Evolutionary conservation across 2,113 vertebrate genomes (phyloP).

Genomic region (Nipponia nippon): DNA sequence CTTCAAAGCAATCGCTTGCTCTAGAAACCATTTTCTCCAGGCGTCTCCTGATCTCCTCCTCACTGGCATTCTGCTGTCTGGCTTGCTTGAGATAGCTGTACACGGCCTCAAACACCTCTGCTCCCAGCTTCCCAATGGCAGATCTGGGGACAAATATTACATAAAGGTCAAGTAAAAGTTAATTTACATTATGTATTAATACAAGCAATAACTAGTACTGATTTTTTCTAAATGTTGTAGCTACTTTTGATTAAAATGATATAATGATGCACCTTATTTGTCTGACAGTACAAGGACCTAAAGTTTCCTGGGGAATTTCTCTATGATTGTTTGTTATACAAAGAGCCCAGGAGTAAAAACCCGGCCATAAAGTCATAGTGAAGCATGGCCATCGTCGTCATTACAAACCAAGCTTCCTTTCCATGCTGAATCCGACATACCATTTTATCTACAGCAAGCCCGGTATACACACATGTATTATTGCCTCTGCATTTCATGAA

Average conservation of each 20-base stretch:
- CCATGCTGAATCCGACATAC: not conserved
- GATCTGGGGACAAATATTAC: slow-evolving; percentile 59
- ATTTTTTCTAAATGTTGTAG: not conserved
- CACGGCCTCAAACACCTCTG: slow-evolving; percentile 70
- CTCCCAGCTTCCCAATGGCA: slow-evolving; percentile 73
- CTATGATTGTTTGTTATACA: not conserved
- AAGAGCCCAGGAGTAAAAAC: not conserved
- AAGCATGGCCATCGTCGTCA: fast-evolving
- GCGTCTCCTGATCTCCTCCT: slow-evolving; percentile 56
- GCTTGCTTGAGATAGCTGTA: slow-evolving; percentile 77
- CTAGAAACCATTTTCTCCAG: slow-evolving; percentile 66
- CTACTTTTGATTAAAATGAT: not conserved
- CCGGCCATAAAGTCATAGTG: not conserved
- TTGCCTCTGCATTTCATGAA: not conserved
- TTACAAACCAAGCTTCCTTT: not conserved
- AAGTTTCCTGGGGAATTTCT: not conserved
- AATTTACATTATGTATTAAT: not conserved
- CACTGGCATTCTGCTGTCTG: slow-evolving; percentile 51
- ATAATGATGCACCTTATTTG: not conserved
- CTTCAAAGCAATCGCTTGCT: slow-evolving; percentile 75
- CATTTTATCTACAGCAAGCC: not conserved
- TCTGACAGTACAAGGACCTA: not conserved
- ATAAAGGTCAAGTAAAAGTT: not conserved
- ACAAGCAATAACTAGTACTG: not conserved
- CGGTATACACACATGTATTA: not conserved